Evolutionary conservation across 2,113 vertebrate species (phyloP), one percentile per base, ranked within the genome.

Genomic region (Burhinus bistriatus): DNA sequence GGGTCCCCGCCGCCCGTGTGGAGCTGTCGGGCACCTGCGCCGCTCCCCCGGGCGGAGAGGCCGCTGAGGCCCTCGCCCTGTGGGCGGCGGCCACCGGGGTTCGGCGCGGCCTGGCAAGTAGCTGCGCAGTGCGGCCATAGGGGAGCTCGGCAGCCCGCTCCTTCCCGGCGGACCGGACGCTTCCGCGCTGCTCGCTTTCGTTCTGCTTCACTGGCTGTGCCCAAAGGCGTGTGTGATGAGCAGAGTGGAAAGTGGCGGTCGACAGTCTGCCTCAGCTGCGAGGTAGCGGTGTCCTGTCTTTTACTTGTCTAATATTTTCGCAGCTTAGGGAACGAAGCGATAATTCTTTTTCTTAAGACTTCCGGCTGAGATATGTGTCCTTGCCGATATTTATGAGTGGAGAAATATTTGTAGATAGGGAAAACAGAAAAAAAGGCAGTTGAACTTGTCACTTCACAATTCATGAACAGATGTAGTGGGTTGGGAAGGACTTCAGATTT

Each of bases 191-290:
- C 47, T 20, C 20, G 12, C 11, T 18, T 23, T n/a, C 5, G 5
- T 15, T 38, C 6, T 25, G 49, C 19, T n/a, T 34, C 10, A 1
- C 5, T 9, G 23, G 44, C 19, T 5, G 18, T 3, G 34, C 11
- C 17, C 18, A 0, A 3, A 3, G 59, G 36, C 13, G n/a, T 27
- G 5, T 9, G 36, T 3, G 9, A 5, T 3, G 54, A 29, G 36
- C n/a, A 3, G 45, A 8, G 54, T 10, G 1, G 21, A 5, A 10
- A 18, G 44, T 1, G 42, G 2, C 6, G 9, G 8, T 12, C 42
- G 0, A 59, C 29, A 17, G 8, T 5, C 16, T 32, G 18, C 51
- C 25, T 5, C 44, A 3, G 38, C n/a, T 40, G 42, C 5, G 32
- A 7, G 71, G 38, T 42, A 25, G 1, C 25, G 1, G 3, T 49